phyloP scores from a whole-genome alignment of 35 echinoderm and acorn worm species.

The Ophiothrix spiculata region DNA sequence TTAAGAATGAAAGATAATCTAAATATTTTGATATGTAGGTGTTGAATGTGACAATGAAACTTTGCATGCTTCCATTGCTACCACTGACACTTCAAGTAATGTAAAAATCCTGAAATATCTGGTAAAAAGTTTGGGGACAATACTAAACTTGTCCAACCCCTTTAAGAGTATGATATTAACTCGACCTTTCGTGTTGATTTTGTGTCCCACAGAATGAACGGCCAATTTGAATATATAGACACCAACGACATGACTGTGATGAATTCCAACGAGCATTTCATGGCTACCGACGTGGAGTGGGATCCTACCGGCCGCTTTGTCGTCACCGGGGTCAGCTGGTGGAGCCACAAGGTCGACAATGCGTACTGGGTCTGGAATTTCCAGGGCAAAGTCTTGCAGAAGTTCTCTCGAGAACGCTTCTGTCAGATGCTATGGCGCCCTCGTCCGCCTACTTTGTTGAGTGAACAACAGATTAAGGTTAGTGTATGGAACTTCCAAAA shows the following conservation, averaged over 20 bases:
- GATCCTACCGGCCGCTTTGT: conserved; percentile 92
- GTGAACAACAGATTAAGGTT: conserved; percentile 77
- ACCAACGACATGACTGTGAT: conserved; percentile 84
- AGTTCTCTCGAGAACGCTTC: conserved; percentile 78
- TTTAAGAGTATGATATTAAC: background rate
- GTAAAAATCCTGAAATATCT: too few relatives aligned
- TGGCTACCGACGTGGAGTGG: conserved; percentile 99
- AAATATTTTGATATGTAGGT: too few relatives aligned
- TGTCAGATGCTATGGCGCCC: conserved; percentile 96
- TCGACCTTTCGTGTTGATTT: background rate
- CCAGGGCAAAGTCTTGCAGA: conserved; percentile 90
- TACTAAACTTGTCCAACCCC: background rate
- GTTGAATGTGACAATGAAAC: too few relatives aligned
- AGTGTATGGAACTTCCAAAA: background rate
- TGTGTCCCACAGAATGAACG: conserved; percentile 96
- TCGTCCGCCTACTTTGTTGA: conserved; percentile 64
- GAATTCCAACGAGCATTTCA: conserved; percentile 93
- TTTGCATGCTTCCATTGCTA: too few relatives aligned
- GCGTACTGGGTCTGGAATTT: conserved; percentile 98
- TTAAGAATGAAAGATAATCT: too few relatives aligned
- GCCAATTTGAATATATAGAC: conserved; percentile 91
- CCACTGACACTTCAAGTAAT: too few relatives aligned
- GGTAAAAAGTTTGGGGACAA: too few relatives aligned
- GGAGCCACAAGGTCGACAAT: conserved; percentile 99
- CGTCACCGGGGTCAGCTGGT: conserved; percentile 97